Evolutionary conservation across 2,797 vertebrate species (phyloP).

Genomic region (Tiaroga cobitis): DNA sequence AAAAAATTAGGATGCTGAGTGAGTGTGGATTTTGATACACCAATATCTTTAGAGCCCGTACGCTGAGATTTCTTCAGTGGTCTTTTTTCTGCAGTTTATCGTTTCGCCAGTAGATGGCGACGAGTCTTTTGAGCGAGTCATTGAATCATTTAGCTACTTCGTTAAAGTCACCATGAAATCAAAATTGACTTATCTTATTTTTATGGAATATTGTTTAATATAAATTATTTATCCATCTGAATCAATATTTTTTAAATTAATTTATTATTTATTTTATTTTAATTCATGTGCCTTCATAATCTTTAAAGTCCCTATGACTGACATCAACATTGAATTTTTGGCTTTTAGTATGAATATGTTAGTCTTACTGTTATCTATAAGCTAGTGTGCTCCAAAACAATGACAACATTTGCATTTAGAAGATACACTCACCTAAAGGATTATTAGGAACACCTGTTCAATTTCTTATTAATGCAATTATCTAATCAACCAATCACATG

Average conservation of each 20-base stretch:
- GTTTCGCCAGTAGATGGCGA: conserved; percentile 15
- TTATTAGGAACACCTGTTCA: no score
- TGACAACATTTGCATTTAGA: no score
- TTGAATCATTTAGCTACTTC: background rate
- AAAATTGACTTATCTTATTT: background rate
- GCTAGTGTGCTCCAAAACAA: no score
- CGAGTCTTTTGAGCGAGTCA: background rate
- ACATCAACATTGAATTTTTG: no score
- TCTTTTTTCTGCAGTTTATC: background rate
- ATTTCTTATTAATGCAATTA: no score
- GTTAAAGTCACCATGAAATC: background rate
- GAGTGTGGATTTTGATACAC: background rate
- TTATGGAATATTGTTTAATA: background rate
- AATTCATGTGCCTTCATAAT: no score
- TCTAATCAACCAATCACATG: no score
- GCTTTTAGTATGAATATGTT: no score
- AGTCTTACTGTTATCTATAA: no score
- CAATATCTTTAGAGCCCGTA: background rate
- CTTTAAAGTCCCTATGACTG: no score
- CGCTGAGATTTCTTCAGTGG: background rate
- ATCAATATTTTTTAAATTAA: background rate
- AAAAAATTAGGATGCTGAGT: background rate
- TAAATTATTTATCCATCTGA: background rate
- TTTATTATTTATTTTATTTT: background rate
- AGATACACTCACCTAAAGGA: no score